phyloP scores from a whole-genome alignment of 2,113 vertebrate genomes.

The Apaloderma vittatum region DNA sequence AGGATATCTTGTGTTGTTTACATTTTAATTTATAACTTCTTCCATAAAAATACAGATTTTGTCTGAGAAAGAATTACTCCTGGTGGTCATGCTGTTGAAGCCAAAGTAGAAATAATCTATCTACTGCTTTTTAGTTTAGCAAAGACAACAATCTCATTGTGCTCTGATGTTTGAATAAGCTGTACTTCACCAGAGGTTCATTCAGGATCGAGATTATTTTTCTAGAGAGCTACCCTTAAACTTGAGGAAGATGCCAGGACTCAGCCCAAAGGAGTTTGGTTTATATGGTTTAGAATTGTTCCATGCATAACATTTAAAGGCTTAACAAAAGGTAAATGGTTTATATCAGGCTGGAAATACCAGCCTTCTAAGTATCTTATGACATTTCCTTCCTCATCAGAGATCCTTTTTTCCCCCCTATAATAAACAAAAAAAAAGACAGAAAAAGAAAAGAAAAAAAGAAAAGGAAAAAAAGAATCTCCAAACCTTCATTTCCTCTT shows the following conservation, averaged over 20 bases:
- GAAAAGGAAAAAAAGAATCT: neutral
- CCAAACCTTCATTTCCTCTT: conserved; percentile 71
- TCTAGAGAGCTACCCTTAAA: neutral
- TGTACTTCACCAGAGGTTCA: neutral
- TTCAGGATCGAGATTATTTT: neutral
- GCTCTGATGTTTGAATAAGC: neutral
- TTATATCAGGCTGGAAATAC: neutral
- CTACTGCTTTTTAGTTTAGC: neutral
- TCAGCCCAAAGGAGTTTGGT: neutral
- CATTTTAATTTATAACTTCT: neutral
- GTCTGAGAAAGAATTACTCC: neutral
- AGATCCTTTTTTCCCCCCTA: neutral
- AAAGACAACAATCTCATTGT: neutral
- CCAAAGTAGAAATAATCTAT: neutral
- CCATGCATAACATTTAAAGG: neutral
- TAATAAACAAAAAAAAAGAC: neutral
- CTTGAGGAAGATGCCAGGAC: neutral
- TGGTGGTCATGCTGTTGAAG: neutral
- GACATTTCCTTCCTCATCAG: conserved; percentile 3
- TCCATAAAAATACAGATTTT: conserved; percentile 18
- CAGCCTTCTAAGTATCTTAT: neutral
- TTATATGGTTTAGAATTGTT: neutral
- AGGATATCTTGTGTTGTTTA: neutral
- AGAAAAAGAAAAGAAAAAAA: neutral
- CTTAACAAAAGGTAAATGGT: neutral